Percentiles rank a stretch among this genome's conserved stretches.
Conservation (phyloP, 1,140 invertebrate species). For the Hestina assimilis region DNA sequence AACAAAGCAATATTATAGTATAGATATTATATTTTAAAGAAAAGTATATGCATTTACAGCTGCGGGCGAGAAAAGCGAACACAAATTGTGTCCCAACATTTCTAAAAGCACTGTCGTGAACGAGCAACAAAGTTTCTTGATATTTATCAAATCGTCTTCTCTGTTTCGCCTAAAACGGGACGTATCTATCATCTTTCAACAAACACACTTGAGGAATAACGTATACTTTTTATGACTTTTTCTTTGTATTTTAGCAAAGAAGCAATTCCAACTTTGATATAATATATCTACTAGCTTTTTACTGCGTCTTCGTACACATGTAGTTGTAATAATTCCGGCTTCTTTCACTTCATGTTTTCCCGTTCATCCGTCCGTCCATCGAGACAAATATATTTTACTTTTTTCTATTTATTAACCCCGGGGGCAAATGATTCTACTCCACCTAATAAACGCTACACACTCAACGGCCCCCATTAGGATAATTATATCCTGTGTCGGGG, state of each 20-base stretch:
- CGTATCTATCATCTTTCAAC: conserved; percentile 27
- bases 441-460: too few relatives aligned
- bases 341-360: not conserved
- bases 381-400: too few relatives aligned
- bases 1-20: not conserved
- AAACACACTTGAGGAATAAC: conserved; percentile 7
- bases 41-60: conserved; percentile 34
- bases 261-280: too few relatives aligned
- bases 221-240: conserved; percentile 5
- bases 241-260: not conserved
- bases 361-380: too few relatives aligned
- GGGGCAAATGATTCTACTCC: too few relatives aligned
- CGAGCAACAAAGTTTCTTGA: conserved; percentile 46
- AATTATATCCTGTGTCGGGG: too few relatives aligned
- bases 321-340: too few relatives aligned
- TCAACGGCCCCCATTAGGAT: too few relatives aligned
- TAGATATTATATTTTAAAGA: conserved; percentile 12
- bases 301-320: too few relatives aligned
- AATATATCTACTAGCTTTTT: too few relatives aligned
- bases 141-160: conserved; percentile 59
- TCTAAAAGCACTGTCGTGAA: conserved; percentile 47
- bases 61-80: conserved; percentile 41
- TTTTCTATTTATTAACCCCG: too few relatives aligned
- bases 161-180: conserved; percentile 34
- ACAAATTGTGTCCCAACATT: conserved; percentile 50